Evolutionary conservation across 53 echinoderm and acorn worm species (phyloP), one percentile per base, ranked within the genome.

Genomic region (Zoroaster sp.): DNA sequence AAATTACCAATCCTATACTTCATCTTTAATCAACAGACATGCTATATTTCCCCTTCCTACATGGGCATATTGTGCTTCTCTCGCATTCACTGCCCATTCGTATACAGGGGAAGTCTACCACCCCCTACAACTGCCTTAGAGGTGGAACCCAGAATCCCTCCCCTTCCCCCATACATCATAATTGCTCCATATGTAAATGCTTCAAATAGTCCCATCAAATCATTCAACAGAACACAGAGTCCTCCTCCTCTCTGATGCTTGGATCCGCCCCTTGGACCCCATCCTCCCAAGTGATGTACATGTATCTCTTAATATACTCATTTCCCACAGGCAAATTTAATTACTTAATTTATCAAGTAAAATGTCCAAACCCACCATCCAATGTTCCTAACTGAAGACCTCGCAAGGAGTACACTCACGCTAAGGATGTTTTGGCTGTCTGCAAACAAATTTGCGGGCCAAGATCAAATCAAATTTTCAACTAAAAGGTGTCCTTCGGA

Each of bases 391-490:
- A 45, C 45, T n/a, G 85, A 34, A 10, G 40, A 38, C 63, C 23
- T 53, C 7, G 21, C 79, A 4, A 21, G 28, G 71, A 35, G 85
- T 17, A 23, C 81, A 36, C 78, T 54, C 37, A 11, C 30, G 21
- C 54, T 35, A 18, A 71, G 47, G 85, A 71, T 69, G 44, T 69
- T 81, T 68, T 25, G 32, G 28, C 66, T 28, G n/a, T 85, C 45
- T 85, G 72, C 69, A 69, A 85, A 85, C 71, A 85, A 85, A 70
- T 85, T 70, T 85, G 36, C 69, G 72, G 41, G 70, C 69, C 69
- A 85, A 85, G 85, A 85, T 85, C 85, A 85, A 85, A 85, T 71
- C 85, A 85, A 85, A 85, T 85, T 85, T 71, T 69, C 85, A 18
- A 85, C 85, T 85, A 71, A 85, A 85, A 85, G 71, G 85, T 45